Base-by-base conservation (phyloP, 2,888 invertebrate genomes). In the Patella ulyssiponensis region DNA sequence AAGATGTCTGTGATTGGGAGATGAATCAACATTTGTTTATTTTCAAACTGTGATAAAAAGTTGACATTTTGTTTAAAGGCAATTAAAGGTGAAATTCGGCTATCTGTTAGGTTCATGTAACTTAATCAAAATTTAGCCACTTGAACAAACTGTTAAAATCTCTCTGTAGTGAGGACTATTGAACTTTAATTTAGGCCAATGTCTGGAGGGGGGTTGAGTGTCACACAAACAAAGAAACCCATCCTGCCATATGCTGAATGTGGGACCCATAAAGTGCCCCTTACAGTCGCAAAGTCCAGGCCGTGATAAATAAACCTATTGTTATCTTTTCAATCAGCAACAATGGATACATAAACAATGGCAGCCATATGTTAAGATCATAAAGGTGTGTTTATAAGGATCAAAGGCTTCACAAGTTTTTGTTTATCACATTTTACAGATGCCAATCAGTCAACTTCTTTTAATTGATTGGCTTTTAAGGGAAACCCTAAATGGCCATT, bases 111-210 rank as follows among this genome's bases (percentile, higher is more conserved):
- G 44, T 44, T 1, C 44, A 44, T 7, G 44, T 9, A 44, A 44
- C 44, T 44, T 44, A 44, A 44, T 44, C 44, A 64, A n/a, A 64
- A 12, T 64, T 20, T 23, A 23, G 11, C 23, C 14, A 20, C 64
- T 64, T 64, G 20, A 64, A 23, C 64, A 64, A 64, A 64, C 64
- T 64, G 64, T 64, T 64, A 64, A 64, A 64, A 64, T 5, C 64
- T 23, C 23, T 23, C 23, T 23, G 23, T 23, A 64, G 23, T 64
- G 20, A 64, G 14, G 64, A 23, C 64, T 64, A 23, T 12, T 64
- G 64, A 64, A 20, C 64, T 64, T 64, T 64, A 64, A 64, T 12
- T 14, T 12, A 15, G 64, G 23, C 64, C 23, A 20, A 64, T 20
- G 44, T 44, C 44, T 44, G 44, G 44, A 44, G 44, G 44, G 44